Evolutionary conservation across 2,797 vertebrate species (phyloP).

Genomic region (Danio aesculapii): DNA sequence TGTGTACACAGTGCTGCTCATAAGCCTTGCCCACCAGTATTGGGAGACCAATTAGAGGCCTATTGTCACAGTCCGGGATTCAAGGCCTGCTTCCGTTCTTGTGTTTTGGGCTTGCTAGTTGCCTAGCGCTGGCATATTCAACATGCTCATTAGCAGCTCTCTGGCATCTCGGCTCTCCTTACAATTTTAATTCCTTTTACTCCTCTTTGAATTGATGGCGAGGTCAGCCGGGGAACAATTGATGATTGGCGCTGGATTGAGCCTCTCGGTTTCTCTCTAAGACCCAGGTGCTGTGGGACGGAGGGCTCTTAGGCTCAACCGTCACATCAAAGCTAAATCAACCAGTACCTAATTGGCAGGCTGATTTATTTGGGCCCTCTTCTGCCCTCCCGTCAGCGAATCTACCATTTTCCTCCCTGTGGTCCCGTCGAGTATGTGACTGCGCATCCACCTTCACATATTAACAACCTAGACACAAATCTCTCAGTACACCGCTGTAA

Average conservation of each 20-base stretch:
- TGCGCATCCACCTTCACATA: slow-evolving; percentile 37
- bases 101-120: slow-evolving; percentile 70
- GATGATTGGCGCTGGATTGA: slow-evolving; percentile 38
- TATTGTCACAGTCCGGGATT: slow-evolving; percentile 60
- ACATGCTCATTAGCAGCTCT: slow-evolving; percentile 71
- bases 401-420: slow-evolving; percentile 18
- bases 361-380: slow-evolving; percentile 56
- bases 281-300: slow-evolving; percentile 47
- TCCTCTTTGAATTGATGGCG: slow-evolving; percentile 75
- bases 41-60: slow-evolving; percentile 74
- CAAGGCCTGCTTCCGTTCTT: slow-evolving; percentile 67
- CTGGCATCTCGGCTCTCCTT: slow-evolving; percentile 71
- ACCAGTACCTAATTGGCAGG: slow-evolving; percentile 55
- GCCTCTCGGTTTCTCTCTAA: slow-evolving; percentile 48
- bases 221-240: slow-evolving; percentile 71
- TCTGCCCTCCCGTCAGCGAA: slow-evolving; percentile 30
- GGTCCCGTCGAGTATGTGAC: slow-evolving; percentile 36
- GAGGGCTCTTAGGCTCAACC: slow-evolving; percentile 47
- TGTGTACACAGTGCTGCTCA: slow-evolving; percentile 63
- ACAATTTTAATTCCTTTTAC: slow-evolving; percentile 69
- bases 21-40: slow-evolving; percentile 65
- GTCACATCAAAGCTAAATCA: slow-evolving; percentile 58
- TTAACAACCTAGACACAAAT: slow-evolving; percentile 51
- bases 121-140: slow-evolving; percentile 74
- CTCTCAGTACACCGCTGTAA: slow-evolving; percentile 28